phyloP scores from a whole-genome alignment of 2,888 invertebrate species.

The Drosophila aldrichi region DNA sequence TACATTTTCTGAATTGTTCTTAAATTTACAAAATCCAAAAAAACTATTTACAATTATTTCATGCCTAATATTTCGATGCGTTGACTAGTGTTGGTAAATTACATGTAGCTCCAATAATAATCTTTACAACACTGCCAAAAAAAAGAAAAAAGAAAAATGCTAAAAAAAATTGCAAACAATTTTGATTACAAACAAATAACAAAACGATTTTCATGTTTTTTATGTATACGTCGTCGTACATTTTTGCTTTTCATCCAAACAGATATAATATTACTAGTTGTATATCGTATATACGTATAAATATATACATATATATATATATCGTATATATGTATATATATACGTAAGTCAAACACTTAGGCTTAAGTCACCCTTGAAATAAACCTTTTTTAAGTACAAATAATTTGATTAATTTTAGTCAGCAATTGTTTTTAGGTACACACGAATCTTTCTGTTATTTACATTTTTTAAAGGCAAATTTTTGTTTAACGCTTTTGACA shows the following conservation, averaged over 20 bases:
- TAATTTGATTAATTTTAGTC: slow-evolving; percentile 40
- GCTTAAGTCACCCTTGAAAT: slow-evolving; percentile 53
- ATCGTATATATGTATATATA: slow-evolving; percentile 23
- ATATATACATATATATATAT: slow-evolving; percentile 10
- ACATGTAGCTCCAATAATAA: slow-evolving; percentile 38
- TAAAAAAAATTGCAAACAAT: slow-evolving; percentile 22
- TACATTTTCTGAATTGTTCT: slow-evolving; percentile 58
- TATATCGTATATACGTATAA: slow-evolving; percentile 40
- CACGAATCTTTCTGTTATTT: slow-evolving; percentile 16
- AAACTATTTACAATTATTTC: slow-evolving; percentile 34
- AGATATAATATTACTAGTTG: slow-evolving; percentile 42
- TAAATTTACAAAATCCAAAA: slow-evolving; percentile 27
- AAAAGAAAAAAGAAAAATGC: slow-evolving; percentile 31
- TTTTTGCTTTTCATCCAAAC: slow-evolving; percentile 56
- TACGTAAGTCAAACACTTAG: slow-evolving; percentile 25
- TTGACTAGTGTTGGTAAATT: slow-evolving; percentile 76
- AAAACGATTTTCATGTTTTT: slow-evolving; percentile 72
- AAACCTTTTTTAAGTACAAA: slow-evolving; percentile 32
- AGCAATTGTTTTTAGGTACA: slow-evolving; percentile 39
- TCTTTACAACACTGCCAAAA: slow-evolving; percentile 40
- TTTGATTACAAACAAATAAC: slow-evolving; percentile 33
- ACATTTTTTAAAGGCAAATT: slow-evolving; percentile 45
- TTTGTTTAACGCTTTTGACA: slow-evolving; percentile 62
- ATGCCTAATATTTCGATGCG: slow-evolving; percentile 54
- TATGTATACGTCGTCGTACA: slow-evolving; percentile 83